Base-by-base conservation (phyloP, 2,888 invertebrate species). In the Cataglyphis livida region DNA sequence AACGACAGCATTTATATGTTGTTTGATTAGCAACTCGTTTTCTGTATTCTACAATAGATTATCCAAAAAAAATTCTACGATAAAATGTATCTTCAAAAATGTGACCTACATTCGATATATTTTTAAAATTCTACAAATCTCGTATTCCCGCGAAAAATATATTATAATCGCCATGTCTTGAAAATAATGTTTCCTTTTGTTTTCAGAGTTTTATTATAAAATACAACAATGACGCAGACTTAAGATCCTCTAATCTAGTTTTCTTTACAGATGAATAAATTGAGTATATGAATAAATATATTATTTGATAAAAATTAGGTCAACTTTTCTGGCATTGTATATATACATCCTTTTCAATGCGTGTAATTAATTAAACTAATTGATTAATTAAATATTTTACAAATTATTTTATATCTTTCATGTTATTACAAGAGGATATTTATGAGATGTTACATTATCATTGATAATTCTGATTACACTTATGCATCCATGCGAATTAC, bases 381-480 rank as follows among this genome's bases (percentile, higher is more conserved):
- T 7, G 61, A 41, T 25, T 73, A 61, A 41, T 41, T 41, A 7
- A 61, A 28, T 21, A 38, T 38, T 38, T 9, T 38, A 38, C 15
- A 3, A 38, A 61, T 28, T 15, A 28, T n/a, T 41, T 73, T 12
- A 12, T 12, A 28, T 38, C 28, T 15, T 28, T 59, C n/a, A 10
- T 73, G 61, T 61, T 7, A 7, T n/a, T 4, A 35, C 6, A 15
- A 15, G 25, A 7, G 25, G 32, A 25, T 2, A 54, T 57, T 71
- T 61, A 28, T 18, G 54, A 54, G 54, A 21, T 6, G 9, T 59
- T 15, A 61, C n/a, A n/a, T 73, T 71, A 38, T 3, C 7, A 54
- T 32, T 41, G 32, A 70, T 54, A 76, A 68, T 78, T 25, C n/a
- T 3, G 32, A 78, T 68, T 78, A 28, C n/a, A 68, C 28, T 68